A percentile compares a stretch with the other conserved stretches of the same genome.
Conservation (phyloP, 1,140 invertebrate genomes). For the Ridgeia piscesae region DNA sequence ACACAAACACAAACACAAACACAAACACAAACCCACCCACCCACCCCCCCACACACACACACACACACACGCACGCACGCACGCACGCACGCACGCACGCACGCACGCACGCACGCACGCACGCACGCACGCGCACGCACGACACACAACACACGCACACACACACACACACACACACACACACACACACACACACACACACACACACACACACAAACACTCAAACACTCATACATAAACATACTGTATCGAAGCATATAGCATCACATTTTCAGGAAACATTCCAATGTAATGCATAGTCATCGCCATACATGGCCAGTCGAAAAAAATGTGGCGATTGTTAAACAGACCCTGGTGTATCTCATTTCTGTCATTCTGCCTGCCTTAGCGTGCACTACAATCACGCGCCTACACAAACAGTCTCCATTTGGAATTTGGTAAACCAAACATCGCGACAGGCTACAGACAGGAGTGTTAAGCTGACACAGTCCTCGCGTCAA, state of each 20-base stretch:
- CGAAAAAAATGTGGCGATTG: too few relatives aligned
- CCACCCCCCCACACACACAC: too few relatives aligned
- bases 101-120: too few relatives aligned
- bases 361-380: too few relatives aligned
- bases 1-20: conserved; percentile 13
- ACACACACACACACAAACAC: conserved; percentile 24
- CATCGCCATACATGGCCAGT: too few relatives aligned
- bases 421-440: neutral
- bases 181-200: conserved; percentile 23
- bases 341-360: too few relatives aligned
- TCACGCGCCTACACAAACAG: neutral
- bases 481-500: neutral
- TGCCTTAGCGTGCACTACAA: too few relatives aligned
- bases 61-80: too few relatives aligned
- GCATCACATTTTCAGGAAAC: too few relatives aligned
- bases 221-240: conserved; percentile 21
- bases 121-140: neutral
- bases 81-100: neutral
- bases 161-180: conserved; percentile 8
- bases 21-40: conserved; percentile 21
- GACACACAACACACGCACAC: too few relatives aligned
- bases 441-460: neutral
- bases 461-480: neutral
- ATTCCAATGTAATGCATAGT: too few relatives aligned
- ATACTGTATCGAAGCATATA: neutral